Evolutionary conservation across 2,113 vertebrate genomes (phyloP), one percentile per base, ranked within the genome.

Genomic region (Muntiacus muntjak): DNA sequence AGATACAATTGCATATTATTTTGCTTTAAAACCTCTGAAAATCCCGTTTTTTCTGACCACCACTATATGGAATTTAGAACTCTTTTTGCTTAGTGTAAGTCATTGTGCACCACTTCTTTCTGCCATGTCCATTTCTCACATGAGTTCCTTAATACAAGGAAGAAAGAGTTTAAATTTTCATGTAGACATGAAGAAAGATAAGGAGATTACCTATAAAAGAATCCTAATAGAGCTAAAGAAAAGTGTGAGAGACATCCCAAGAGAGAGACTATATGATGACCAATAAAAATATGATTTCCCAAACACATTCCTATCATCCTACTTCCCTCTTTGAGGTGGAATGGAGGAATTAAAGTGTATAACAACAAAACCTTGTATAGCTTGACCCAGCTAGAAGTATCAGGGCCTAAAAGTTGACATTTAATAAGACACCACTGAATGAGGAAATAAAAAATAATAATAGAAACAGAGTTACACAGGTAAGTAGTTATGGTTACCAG

Each of bases 51-150:
- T 47, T 25, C 14, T 71, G 52, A 55, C 26, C 10, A 89, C n/a
- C 21, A 15, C 45, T 12, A 11, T 19, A 5, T n/a, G 8, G 40
- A 43, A 12, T 33, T 47, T 74, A 78, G 25, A 30, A 16, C 23
- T 50, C 9, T 40, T 85, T 54, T 89, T 47, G 9, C 6, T 87
- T 76, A 25, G 21, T 55, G 21, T 11, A n/a, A 23, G 1, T 79
- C 52, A 30, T 5, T 23, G 16, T 25, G 16, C 3, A 16, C 2
- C 21, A 36, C 40, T 71, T 79, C 16, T 26, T 89, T 86, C 67
- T n/a, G 3, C 10, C 28, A 7, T 17, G 2, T 26, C 0, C 52
- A 16, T 36, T 67, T 62, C 10, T 40, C 26, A 4, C 1, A 5
- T 9, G 8, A 14, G 3, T 89, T 94, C 17, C 7, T 85, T 82